Base-by-base conservation (phyloP, 2,113 vertebrate species). In the Myiozetetes cayanensis region DNA sequence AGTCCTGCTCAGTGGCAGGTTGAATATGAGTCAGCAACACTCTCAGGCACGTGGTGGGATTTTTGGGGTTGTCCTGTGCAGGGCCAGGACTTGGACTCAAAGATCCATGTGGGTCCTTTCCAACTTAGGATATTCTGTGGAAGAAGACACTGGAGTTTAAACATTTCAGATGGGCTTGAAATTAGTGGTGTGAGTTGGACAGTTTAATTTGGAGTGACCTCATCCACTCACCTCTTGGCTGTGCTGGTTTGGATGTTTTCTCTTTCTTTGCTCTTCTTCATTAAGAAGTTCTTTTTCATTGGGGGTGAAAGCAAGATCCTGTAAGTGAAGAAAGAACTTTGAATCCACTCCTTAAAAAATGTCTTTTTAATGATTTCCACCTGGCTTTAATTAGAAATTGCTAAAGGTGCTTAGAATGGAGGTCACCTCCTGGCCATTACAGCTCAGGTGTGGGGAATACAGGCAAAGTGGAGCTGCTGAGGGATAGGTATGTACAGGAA, bases 371-470 rank as follows among this genome's bases (percentile, higher is more conserved):
- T 86, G 2, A 28, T 56, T 95, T 87, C 28, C 20, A 41, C 30
- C 3, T 37, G 37, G 5, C 9, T 91, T 76, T 85, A 73, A 35
- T 37, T 61, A 35, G 47, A 71, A 87, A 59, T 49, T 3, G 46
- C 39, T 79, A 24, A 37, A 62, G 59, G 20, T 15, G 7, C 7
- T 84, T 63, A n/a, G 35, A 71, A 47, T 62, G 35, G 18, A 88
- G 53, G 19, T 65, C 14, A 25, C 11, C 31, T 80, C 22, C 89
- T 77, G 33, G 13, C 28, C 14, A 5, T 39, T 85, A 4, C 12
- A 72, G 15, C 21, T 46, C 0, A 0, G 12, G 10, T 28, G 0
- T 30, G 49, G 53, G n/a, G 87, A 79, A 56, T 7, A 12, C 2
- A 68, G 46, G 22, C 28, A 77, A 23, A 85, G 44, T 6, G 8